A percentile compares a stretch with the other conserved stretches of the same genome.
phyloP scores from a whole-genome alignment of 2,888 invertebrate genomes.

The Halictus ligatus region DNA sequence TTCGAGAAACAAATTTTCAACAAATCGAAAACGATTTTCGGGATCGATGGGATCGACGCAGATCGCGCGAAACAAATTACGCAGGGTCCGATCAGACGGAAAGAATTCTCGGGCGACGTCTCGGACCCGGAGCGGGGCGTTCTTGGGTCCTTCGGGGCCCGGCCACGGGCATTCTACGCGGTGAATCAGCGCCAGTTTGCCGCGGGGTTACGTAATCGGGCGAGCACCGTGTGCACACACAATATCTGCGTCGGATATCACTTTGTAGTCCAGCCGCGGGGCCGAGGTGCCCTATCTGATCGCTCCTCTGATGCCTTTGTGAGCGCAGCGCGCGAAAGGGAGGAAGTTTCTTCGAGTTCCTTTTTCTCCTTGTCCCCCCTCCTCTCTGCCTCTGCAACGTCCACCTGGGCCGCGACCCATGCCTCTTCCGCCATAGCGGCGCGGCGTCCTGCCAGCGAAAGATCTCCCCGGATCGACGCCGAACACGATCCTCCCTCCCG shows the following conservation, averaged over 20 bases:
- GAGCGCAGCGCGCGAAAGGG: slow-evolving; percentile 65
- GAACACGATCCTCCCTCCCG: slow-evolving; percentile 54
- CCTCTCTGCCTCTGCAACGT: not conserved
- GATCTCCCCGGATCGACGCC: slow-evolving; percentile 59
- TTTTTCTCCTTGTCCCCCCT: slow-evolving; percentile 43
- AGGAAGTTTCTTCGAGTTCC: slow-evolving; percentile 61
- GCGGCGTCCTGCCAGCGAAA: slow-evolving; percentile 16
- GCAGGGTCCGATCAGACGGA: slow-evolving; percentile 10
- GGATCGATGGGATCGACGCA: not conserved
- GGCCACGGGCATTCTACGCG: slow-evolving; percentile 18
- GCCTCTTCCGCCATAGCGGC: not conserved
- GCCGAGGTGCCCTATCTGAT: slow-evolving; percentile 78
- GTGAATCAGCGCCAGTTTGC: slow-evolving; percentile 73
- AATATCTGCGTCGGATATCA: slow-evolving; percentile 81
- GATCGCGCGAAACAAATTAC: slow-evolving; percentile 7
- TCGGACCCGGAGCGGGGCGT: not conserved
- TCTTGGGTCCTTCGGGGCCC: slow-evolving; percentile 30
- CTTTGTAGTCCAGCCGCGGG: slow-evolving; percentile 81
- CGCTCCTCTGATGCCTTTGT: slow-evolving; percentile 74
- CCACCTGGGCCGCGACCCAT: slow-evolving; percentile 13
- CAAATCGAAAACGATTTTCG: no score
- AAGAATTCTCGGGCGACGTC: slow-evolving; percentile 3
- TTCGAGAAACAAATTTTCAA: no score
- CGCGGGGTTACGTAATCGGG: slow-evolving; percentile 79
- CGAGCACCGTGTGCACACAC: slow-evolving; percentile 76